Conservation (phyloP, 2,888 invertebrate species). For the Xylophagus ater region DNA sequence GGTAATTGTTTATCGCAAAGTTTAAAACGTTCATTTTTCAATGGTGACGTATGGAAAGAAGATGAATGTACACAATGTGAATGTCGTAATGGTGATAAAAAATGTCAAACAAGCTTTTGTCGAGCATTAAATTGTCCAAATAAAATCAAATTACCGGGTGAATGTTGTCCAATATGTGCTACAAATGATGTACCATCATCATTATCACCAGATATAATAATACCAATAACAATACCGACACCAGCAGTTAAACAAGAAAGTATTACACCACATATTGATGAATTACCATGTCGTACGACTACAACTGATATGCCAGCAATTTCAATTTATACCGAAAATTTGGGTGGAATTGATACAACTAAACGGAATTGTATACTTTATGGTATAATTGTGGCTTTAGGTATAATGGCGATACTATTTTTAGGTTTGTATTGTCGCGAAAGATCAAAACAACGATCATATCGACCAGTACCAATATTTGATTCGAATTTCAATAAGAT, state of each 20-base stretch:
- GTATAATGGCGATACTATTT: slow-evolving; percentile 19
- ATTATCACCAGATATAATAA: background rate
- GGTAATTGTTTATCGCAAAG: slow-evolving; percentile 29
- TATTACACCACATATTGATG: slow-evolving; percentile 1
- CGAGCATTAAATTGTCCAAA: slow-evolving; percentile 23
- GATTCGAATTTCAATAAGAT: slow-evolving; percentile 27
- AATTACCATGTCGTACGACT: background rate
- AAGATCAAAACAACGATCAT: slow-evolving; percentile 33
- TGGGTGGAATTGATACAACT: background rate
- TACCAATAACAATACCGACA: background rate
- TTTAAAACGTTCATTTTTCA: slow-evolving; percentile 27
- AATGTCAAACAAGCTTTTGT: slow-evolving; percentile 25
- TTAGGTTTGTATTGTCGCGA: slow-evolving; percentile 23
- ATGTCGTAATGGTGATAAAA: slow-evolving; percentile 29
- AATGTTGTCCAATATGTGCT: slow-evolving; percentile 30
- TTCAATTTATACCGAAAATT: background rate
- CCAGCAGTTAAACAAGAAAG: background rate
- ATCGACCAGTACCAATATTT: slow-evolving; percentile 33
- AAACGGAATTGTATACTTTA: slow-evolving; percentile 15
- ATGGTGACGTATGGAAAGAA: slow-evolving; percentile 32
- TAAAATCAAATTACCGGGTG: slow-evolving; percentile 22
- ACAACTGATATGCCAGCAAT: background rate
- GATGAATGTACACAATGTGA: slow-evolving; percentile 34
- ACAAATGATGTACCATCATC: background rate
- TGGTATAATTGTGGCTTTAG: slow-evolving; percentile 22